Base-by-base conservation (phyloP, 2,888 invertebrate genomes). In the Amitus sp. region DNA sequence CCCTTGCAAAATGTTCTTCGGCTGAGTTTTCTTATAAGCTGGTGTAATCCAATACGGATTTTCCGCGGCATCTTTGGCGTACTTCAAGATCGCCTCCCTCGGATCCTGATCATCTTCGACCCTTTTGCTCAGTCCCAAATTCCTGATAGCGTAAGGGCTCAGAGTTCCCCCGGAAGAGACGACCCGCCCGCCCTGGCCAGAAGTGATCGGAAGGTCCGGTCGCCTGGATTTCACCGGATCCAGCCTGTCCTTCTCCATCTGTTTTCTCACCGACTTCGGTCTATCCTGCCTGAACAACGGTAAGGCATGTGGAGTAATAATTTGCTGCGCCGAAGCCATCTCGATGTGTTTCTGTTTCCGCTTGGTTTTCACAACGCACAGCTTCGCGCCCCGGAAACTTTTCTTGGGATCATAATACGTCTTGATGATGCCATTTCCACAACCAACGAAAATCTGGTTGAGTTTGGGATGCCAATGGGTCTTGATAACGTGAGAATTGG, bases 21-120 rank as follows among this genome's bases (percentile, higher is more conserved):
- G 96, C 73, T 97, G 97, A 0, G 94, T 96, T 73, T 90, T 92
- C 46, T 90, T 88, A 75, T 96, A 96, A 0, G 96, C 96, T 0
- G 95, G 96, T 0, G 95, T 90, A 30, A 96, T 94, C 97, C 97
- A 98, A 78, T 95, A 96, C 0, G 98, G 98, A 86, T 98, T 95
- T 77, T 97, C 95, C 46, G 88, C 96, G 0, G 97, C 98, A 1
- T 95, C 96, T 77, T 97, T 95, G 0, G 98, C 98, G 80, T 90
- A 96, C 69, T 95, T 93, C 55, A 98, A 84, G 68, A 98, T 96
- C 1, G 98, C 98, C 74, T 96, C 96, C 47, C 98, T 87, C 0
- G 98, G 97, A 85, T 98, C 96, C 71, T 87, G 85, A 77, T 95
- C 95, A 78, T 96, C 95, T 73, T 96, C 92, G 0, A 95, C 91